Evolutionary conservation across 2,888 invertebrate genomes (phyloP).

Genomic region (Glyphotaelius pellucidus): DNA sequence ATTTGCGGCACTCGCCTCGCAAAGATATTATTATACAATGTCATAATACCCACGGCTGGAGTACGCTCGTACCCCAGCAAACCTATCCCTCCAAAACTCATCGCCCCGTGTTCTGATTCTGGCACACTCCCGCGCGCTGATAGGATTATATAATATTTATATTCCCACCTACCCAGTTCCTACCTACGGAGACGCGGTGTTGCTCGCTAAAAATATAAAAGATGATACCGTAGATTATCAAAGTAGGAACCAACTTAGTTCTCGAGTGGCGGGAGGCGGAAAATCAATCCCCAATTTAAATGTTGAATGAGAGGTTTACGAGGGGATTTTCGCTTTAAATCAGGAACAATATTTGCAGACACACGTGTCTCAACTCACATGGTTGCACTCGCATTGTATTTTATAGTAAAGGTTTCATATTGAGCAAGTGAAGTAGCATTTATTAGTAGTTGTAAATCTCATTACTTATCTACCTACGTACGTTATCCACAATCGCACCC

Average conservation of each 20-base stretch:
- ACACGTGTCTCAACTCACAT: not conserved
- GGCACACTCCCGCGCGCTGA: slow-evolving; percentile 50
- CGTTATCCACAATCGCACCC: not conserved
- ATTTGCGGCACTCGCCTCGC: slow-evolving; percentile 57
- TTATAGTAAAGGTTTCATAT: not conserved
- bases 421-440: not conserved
- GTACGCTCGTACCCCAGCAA: slow-evolving; percentile 20
- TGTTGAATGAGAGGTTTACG: slow-evolving; percentile 2
- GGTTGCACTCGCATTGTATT: not conserved
- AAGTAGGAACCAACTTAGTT: slow-evolving; percentile 24
- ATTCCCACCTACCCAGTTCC: not conserved
- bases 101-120: slow-evolving; percentile 9
- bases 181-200: slow-evolving; percentile 21
- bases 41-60: slow-evolving; percentile 46
- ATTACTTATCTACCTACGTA: not conserved
- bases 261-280: slow-evolving; percentile 44
- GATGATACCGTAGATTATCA: slow-evolving; percentile 52
- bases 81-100: slow-evolving; percentile 45
- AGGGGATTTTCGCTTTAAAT: not conserved
- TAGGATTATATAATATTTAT: slow-evolving; percentile 48
- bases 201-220: slow-evolving; percentile 51
- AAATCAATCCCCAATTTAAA: slow-evolving; percentile 47
- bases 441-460: not conserved
- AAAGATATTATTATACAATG: slow-evolving; percentile 55
- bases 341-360: not conserved